phyloP scores from a whole-genome alignment of 2,113 vertebrate species.

The Mobula birostris region DNA sequence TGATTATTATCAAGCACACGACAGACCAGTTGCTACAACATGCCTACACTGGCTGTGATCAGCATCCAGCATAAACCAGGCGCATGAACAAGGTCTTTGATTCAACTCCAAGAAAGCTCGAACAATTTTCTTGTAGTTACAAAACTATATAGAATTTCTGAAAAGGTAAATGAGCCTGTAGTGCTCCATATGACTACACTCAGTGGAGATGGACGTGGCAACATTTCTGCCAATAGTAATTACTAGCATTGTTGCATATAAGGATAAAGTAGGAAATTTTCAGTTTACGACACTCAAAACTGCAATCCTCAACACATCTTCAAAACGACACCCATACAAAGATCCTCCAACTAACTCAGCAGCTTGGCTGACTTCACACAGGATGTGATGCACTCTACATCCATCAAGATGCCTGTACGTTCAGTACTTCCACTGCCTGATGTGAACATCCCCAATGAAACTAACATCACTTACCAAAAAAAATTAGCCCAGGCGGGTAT shows the following conservation, averaged over 20 bases:
- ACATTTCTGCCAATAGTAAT: neutral
- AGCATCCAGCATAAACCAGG: neutral
- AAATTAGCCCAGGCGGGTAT: neutral
- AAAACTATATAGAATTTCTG: neutral
- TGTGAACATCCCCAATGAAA: neutral
- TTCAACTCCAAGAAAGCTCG: neutral
- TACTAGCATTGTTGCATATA: neutral
- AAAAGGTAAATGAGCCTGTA: neutral
- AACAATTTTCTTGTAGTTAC: neutral
- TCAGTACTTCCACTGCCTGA: neutral
- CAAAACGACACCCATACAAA: neutral
- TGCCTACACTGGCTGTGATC: neutral
- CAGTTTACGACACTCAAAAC: neutral
- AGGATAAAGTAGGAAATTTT: neutral
- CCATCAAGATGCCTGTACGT: too few species aligned
- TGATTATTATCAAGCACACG: neutral
- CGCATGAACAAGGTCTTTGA: neutral
- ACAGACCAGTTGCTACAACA: neutral
- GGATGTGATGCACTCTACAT: neutral
- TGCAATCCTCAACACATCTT: neutral
- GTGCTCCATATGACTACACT: too few species aligned
- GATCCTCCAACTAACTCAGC: neutral
- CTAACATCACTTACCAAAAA: neutral
- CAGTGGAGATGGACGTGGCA: neutral
- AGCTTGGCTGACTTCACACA: neutral